Conservation (phyloP, 2,113 vertebrate species). For the Pachycephala philippinensis region DNA sequence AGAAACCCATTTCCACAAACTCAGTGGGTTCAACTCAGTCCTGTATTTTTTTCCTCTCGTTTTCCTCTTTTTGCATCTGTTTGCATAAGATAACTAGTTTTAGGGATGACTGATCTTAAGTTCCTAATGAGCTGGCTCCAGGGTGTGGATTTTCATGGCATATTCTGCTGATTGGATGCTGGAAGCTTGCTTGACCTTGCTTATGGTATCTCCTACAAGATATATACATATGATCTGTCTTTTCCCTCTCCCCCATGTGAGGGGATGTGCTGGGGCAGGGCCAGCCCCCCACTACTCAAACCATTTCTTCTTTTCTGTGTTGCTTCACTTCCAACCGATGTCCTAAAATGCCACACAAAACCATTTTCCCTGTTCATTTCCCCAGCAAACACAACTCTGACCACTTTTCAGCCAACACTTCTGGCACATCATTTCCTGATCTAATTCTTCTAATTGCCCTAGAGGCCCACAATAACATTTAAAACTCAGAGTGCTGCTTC, state of each 20-base stretch:
- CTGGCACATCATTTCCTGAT: conserved; percentile 29
- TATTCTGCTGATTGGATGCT: neutral
- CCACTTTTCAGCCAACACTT: neutral
- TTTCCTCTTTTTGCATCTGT: neutral
- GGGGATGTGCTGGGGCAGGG: neutral
- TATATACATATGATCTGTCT: neutral
- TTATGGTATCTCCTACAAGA: neutral
- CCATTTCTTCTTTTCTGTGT: neutral
- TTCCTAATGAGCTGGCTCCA: neutral
- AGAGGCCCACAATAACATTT: conserved; percentile 6
- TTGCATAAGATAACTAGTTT: neutral
- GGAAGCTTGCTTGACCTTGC: neutral
- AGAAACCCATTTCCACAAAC: neutral
- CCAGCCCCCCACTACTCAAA: neutral
- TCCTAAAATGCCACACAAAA: neutral
- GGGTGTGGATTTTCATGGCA: neutral
- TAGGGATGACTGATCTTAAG: neutral
- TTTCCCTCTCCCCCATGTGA: neutral
- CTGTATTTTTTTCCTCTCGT: neutral
- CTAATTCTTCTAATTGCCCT: conserved; percentile 22
- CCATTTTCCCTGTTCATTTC: neutral
- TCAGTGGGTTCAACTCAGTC: neutral
- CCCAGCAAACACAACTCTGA: neutral
- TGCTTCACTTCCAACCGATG: neutral
- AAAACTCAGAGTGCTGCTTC: neutral